A percentile compares a stretch with the other conserved stretches of the same genome.
Evolutionary conservation across 2,888 invertebrate species (phyloP).

Genomic region (Caenorhabditis sp.): DNA sequence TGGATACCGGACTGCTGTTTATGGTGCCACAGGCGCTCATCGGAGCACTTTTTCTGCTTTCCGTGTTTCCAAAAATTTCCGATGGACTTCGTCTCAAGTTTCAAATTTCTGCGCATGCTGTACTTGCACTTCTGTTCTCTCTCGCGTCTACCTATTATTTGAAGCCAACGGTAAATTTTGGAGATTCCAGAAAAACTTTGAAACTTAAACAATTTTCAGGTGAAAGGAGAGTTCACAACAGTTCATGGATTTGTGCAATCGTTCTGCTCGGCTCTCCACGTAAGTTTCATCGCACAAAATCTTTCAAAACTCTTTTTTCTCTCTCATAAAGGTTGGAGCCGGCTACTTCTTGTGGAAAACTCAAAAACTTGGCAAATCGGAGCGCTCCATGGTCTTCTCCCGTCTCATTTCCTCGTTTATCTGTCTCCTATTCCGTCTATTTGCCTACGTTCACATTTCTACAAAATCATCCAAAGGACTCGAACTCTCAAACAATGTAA

Average conservation of each 20-base stretch:
- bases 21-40: constrained; percentile 57
- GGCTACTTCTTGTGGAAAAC: constrained; percentile 59
- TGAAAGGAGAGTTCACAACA: constrained; percentile 63
- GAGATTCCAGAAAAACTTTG: not conserved
- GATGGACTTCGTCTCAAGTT: constrained; percentile 27
- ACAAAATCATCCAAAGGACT: constrained; percentile 70
- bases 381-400: constrained; percentile 66
- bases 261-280: constrained; percentile 70
- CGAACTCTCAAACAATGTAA: constrained; percentile 65
- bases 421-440: constrained; percentile 65
- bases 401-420: constrained; percentile 70
- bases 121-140: constrained; percentile 58
- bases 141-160: constrained; percentile 55
- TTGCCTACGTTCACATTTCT: constrained; percentile 70
- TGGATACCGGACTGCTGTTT: constrained; percentile 10
- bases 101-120: constrained; percentile 62
- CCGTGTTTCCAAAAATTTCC: constrained; percentile 54
- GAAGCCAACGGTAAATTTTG: constrained; percentile 52
- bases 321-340: constrained; percentile 66
- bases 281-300: constrained; percentile 19
- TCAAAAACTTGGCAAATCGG: constrained; percentile 48
- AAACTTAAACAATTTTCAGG: constrained; percentile 35
- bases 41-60: constrained; percentile 53
- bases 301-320: not conserved
- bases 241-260: constrained; percentile 70